These are phyloP conservation scores for Dasypogon diadema DNA, from an alignment of 2,888 invertebrate genomes.

Conservation along the genomic window DNA sequence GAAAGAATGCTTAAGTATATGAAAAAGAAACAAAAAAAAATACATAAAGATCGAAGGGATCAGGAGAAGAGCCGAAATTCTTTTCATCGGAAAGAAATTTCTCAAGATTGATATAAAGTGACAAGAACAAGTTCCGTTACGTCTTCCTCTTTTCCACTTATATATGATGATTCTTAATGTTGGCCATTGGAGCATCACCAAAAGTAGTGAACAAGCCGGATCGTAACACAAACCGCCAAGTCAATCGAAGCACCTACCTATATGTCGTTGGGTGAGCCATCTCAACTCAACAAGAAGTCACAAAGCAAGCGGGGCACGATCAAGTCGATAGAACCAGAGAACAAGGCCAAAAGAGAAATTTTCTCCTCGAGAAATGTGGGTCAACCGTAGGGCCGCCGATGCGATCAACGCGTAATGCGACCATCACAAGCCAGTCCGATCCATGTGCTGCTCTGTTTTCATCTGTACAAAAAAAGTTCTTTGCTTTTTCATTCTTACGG, in stretches of 20 bases:
- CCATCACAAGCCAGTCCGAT: slow-evolving; percentile 3
- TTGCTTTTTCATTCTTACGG: slow-evolving; percentile 32
- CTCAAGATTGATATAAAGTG: slow-evolving; percentile 42
- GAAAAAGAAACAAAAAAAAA: too few relatives aligned
- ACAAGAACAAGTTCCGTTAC: slow-evolving; percentile 48
- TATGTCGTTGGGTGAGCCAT: not conserved
- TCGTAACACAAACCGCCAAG: slow-evolving; percentile 32
- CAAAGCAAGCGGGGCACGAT: slow-evolving; percentile 2
- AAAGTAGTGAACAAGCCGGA: slow-evolving; percentile 27
- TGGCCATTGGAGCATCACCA: slow-evolving; percentile 37
- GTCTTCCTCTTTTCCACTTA: slow-evolving; percentile 28
- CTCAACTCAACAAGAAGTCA: not conserved
- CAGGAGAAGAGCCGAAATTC: slow-evolving; percentile 5
- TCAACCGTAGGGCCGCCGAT: slow-evolving; percentile 47
- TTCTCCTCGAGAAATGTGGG: slow-evolving; percentile 46
- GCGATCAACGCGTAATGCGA: not conserved
- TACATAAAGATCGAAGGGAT: not conserved
- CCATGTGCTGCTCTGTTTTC: slow-evolving; percentile 40
- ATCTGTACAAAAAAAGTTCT: slow-evolving; percentile 36
- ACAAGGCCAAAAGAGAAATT: slow-evolving; percentile 53
- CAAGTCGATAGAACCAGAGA: slow-evolving; percentile 47
- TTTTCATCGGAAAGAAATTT: slow-evolving; percentile 24
- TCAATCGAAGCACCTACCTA: slow-evolving; percentile 4
- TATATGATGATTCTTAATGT: slow-evolving; percentile 45
- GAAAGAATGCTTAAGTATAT: too few relatives aligned